These are phyloP conservation scores for Pachyseris speciosa DNA, from an alignment of 64 coral and sea anemone species.

Conservation along the genomic window DNA sequence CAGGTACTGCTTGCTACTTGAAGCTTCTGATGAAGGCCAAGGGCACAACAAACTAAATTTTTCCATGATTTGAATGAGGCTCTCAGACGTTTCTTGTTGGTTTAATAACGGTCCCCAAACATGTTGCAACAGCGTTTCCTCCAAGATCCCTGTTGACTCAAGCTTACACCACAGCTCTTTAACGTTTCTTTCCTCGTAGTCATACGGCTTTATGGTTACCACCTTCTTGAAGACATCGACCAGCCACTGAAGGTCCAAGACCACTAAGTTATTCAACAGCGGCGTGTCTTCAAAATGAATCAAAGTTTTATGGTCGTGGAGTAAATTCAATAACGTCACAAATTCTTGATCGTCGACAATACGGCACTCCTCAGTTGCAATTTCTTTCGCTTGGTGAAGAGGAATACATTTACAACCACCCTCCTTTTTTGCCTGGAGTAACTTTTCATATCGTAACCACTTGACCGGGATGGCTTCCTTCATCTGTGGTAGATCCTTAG, in stretches of 20 bases:
- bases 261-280: conserved; percentile 1
- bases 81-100: neutral
- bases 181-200: neutral
- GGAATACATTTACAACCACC: neutral
- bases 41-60: conserved; percentile 32
- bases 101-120: neutral
- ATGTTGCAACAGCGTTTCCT: conserved; percentile 1
- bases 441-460: conserved; percentile 21
- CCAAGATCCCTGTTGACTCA: conserved; percentile 1
- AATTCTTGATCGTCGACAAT: conserved; percentile 13
- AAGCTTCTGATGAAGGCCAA: conserved; percentile 11
- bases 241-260: conserved; percentile 33
- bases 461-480: conserved; percentile 20
- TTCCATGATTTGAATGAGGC: conserved; percentile 28
- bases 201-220: neutral
- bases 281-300: conserved; percentile 40
- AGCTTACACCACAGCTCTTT: conserved; percentile 12
- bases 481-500: conserved; percentile 26
- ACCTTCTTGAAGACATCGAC: conserved; percentile 30
- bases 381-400: neutral
- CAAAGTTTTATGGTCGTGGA: conserved; percentile 29
- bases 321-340: conserved; percentile 5
- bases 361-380: conserved; percentile 2
- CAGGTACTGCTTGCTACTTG: neutral
- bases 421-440: neutral